Percentiles rank a stretch among this genome's conserved stretches.
phyloP scores from a whole-genome alignment of 2,113 vertebrate genomes.

The Stegastes partitus region DNA sequence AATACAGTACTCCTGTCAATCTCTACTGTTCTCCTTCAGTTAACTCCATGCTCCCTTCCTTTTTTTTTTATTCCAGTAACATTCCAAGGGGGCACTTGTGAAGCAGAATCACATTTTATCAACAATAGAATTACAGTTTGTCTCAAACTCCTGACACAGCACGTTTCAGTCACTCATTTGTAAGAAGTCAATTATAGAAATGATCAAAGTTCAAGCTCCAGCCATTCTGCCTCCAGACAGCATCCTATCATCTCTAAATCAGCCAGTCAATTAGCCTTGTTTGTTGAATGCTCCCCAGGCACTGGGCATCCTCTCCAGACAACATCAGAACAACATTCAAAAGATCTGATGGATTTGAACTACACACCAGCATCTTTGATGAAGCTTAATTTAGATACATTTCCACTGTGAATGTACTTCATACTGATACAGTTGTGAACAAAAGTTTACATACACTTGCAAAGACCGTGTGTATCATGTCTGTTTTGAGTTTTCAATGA shows the following conservation, averaged over 20 bases:
- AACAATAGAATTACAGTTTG: neutral
- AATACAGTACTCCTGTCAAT: neutral
- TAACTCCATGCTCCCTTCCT: neutral
- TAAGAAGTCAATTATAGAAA: neutral
- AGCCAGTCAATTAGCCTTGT: neutral
- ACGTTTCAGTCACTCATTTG: neutral
- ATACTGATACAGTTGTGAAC: too few relatives aligned
- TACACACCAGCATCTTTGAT: too few relatives aligned
- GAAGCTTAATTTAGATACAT: too few relatives aligned
- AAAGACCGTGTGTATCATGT: too few relatives aligned
- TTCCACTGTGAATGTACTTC: too few relatives aligned
- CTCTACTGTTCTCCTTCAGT: neutral
- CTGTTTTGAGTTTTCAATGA: too few relatives aligned
- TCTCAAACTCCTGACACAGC: neutral
- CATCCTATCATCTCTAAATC: neutral
- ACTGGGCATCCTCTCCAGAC: too few relatives aligned
- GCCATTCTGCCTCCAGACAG: neutral
- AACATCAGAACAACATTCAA: too few relatives aligned
- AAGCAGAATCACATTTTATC: neutral
- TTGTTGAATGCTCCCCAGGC: too few relatives aligned
- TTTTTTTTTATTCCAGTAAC: neutral
- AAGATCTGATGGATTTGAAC: too few relatives aligned
- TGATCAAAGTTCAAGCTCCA: slow-evolving; percentile 5
- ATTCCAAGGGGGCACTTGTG: neutral
- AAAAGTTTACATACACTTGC: too few relatives aligned